Evolutionary conservation across 1,140 invertebrate genomes (phyloP), one percentile per base, ranked within the genome.

Genomic region (Aphidius gifuensis): DNA sequence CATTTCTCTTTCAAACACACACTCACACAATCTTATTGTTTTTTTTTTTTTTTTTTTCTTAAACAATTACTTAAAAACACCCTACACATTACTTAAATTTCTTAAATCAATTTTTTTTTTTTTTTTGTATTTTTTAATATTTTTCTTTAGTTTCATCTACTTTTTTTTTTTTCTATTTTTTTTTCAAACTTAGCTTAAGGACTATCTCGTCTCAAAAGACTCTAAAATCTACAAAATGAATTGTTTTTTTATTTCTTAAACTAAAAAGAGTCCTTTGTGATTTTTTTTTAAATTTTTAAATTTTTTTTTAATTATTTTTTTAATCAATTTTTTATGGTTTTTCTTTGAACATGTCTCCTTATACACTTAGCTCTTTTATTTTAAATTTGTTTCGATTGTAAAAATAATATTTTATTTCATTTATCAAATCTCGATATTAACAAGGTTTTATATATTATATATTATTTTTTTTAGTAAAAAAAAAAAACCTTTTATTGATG

Each of bases 11-110:
- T 68, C 58, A 48, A 50, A 65, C 53, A 59, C 63, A 54, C n/a
- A n/a, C n/a, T n/a, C 58, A 46, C 46, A 58, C 46, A 39, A 5
- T 53, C 58, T 57, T 51, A 11, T 54, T 47, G 53, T 39, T 59
- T 48, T 43, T 59, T 64, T 56, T 16, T 58, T 62, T 61, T 66
- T 59, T 67, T 69, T 43, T 44, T 23, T 62, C 69, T 78, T 77
- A 77, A 74, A 71, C 53, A 66, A 23, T 77, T 73, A 76, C 71
- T 79, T 78, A 73, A 72, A 76, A 76, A 75, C 74, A 76, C 68
- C 68, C 74, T 78, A 76, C 61, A 62, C 66, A 73, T 71, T 60
- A 64, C 64, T 66, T 70, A 67, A 61, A 66, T 65, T 67, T 65
- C 62, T 67, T 65, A 65, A 64, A 62, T 38, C 38, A 54, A 63